A percentile compares a stretch with the other conserved stretches of the same genome.
These are phyloP conservation scores for Falco berigora DNA, from an alignment of 2,797 vertebrate genomes.

Conservation along the genomic window DNA sequence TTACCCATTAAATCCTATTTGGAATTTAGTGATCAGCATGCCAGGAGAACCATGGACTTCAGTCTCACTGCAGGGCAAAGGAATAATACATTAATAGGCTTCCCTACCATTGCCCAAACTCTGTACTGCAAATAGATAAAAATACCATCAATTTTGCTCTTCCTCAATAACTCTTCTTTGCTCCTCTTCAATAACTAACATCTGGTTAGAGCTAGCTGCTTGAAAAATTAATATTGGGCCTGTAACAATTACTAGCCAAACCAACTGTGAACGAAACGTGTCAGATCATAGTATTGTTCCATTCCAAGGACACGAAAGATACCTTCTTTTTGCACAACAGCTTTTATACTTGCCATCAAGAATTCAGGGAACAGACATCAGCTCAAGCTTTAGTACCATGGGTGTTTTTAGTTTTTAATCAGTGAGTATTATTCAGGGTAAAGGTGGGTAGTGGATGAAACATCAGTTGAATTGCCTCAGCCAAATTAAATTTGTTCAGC, in stretches of 20 bases:
- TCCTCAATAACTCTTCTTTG: background rate
- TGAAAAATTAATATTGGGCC: background rate
- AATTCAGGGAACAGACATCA: background rate
- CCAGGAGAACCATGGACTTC: background rate
- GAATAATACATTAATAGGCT: background rate
- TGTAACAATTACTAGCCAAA: background rate
- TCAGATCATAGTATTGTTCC: background rate
- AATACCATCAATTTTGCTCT: background rate
- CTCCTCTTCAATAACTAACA: background rate
- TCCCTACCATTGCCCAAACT: background rate
- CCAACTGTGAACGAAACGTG: background rate
- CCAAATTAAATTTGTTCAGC: background rate
- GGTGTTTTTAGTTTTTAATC: background rate
- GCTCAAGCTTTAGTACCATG: background rate
- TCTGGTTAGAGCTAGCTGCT: background rate
- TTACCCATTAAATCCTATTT: slow-evolving; percentile 40
- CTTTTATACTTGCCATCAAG: background rate
- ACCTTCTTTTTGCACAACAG: background rate
- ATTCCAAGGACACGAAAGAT: background rate
- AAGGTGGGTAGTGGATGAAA: background rate
- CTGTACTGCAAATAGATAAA: background rate
- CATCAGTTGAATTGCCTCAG: background rate
- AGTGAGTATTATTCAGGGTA: background rate
- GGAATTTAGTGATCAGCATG: background rate
- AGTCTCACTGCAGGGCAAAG: background rate